These are phyloP conservation scores for Cryptophagus acutangulus DNA, from an alignment of 2,888 invertebrate species.

Conservation along the genomic window DNA sequence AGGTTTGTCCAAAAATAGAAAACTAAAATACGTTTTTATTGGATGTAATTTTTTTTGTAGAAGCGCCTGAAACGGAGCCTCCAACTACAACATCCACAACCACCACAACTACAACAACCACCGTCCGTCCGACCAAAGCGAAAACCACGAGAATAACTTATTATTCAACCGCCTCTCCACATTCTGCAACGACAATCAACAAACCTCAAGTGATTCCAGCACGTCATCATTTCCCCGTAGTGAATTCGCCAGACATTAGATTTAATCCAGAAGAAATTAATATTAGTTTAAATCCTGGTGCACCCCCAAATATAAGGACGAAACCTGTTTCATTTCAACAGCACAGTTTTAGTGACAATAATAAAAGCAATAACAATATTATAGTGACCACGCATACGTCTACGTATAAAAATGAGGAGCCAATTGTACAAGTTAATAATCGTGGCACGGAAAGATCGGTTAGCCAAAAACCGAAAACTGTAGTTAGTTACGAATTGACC, in stretches of 20 bases:
- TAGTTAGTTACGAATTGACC: slow-evolving; percentile 27
- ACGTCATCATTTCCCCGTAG: slow-evolving; percentile 33
- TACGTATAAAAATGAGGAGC: slow-evolving; percentile 12
- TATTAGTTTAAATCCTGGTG: slow-evolving; percentile 43
- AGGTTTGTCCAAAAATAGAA: slow-evolving; percentile 52
- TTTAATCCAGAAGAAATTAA: slow-evolving; percentile 48
- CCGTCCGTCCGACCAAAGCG: slow-evolving; percentile 12
- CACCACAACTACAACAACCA: slow-evolving; percentile 26
- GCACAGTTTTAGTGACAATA: slow-evolving; percentile 24
- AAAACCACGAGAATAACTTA: not conserved
- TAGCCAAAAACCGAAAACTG: slow-evolving; percentile 27
- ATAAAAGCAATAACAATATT: slow-evolving; percentile 35
- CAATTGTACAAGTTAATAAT: slow-evolving; percentile 11
- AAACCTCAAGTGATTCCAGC: too few relatives aligned
- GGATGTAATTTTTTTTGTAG: slow-evolving; percentile 30
- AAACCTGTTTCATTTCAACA: slow-evolving; percentile 27
- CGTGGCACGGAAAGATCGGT: too few relatives aligned
- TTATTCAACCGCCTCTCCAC: too few relatives aligned
- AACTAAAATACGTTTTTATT: not conserved
- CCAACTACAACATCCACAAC: slow-evolving; percentile 36
- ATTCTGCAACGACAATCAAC: not conserved
- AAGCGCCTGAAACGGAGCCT: slow-evolving; percentile 39
- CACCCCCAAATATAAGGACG: slow-evolving; percentile 40
- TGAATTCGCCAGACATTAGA: slow-evolving; percentile 41
- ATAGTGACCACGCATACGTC: slow-evolving; percentile 36